Conservation (phyloP, 2,113 vertebrate species). For the Chloropsis cyanopogon region DNA sequence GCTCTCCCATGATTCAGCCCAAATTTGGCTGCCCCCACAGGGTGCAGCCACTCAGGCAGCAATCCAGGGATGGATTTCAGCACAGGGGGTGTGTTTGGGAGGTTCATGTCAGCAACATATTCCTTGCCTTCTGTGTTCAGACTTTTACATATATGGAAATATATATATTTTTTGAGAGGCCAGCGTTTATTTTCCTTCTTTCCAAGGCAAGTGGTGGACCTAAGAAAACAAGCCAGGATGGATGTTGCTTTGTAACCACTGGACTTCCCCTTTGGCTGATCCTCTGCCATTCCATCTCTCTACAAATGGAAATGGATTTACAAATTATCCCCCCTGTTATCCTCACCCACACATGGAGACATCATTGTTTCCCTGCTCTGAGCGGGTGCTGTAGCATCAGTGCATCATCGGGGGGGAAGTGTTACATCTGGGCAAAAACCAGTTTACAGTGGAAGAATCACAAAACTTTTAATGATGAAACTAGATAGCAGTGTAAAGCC, state of each 20-base stretch:
- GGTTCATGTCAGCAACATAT: background rate
- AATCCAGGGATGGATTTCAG: background rate
- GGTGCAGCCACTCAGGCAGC: background rate
- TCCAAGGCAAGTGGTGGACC: background rate
- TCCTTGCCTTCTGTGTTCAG: background rate
- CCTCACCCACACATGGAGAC: background rate
- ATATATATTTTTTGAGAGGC: background rate
- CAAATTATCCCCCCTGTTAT: background rate
- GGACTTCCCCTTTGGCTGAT: background rate
- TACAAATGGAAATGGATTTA: background rate
- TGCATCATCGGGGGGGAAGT: background rate
- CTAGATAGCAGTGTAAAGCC: background rate
- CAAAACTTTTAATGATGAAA: background rate
- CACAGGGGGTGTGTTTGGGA: background rate
- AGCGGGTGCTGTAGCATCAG: background rate
- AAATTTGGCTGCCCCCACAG: rapidly evolving
- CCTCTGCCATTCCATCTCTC: background rate
- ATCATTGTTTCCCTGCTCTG: background rate
- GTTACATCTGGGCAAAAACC: background rate
- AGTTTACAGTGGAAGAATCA: background rate
- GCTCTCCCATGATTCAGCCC: background rate
- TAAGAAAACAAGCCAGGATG: background rate
- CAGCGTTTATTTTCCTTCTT: background rate
- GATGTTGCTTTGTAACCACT: background rate
- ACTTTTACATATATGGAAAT: background rate